Evolutionary conservation across 1,140 invertebrate genomes (phyloP).

Genomic region (Megathymus violae): DNA sequence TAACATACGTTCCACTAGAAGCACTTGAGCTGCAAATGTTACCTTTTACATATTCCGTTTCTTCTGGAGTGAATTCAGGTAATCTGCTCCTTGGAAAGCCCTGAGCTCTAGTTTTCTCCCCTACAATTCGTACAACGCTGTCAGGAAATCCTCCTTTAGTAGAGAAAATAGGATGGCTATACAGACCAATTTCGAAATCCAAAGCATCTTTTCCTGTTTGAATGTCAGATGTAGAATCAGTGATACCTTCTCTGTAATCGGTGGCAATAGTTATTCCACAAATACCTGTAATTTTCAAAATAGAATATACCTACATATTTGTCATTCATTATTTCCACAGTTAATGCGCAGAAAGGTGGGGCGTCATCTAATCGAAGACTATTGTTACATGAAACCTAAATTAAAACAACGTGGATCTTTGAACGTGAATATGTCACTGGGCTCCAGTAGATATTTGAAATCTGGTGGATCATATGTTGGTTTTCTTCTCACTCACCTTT

Average conservation of each 20-base stretch:
- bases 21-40: no score
- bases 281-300: slow-evolving; percentile 43
- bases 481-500: slow-evolving; percentile 78
- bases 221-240: slow-evolving; percentile 48
- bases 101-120: slow-evolving; percentile 69
- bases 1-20: no score
- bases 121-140: slow-evolving; percentile 70
- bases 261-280: slow-evolving; percentile 61
- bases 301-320: no score
- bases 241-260: slow-evolving; percentile 50
- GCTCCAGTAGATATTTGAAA: not conserved
- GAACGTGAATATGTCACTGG: not conserved
- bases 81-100: slow-evolving; percentile 70
- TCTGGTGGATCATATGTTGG: no score
- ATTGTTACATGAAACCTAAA: no score
- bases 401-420: not conserved
- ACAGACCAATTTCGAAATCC: slow-evolving; percentile 59
- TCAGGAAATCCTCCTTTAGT: slow-evolving; percentile 84
- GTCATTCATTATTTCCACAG: no score
- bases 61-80: slow-evolving; percentile 78
- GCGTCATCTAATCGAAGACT: no score
- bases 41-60: slow-evolving; percentile 84
- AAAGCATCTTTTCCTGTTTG: slow-evolving; percentile 51
- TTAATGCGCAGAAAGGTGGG: no score
- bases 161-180: slow-evolving; percentile 76